These are phyloP conservation scores for Anguilla anguilla DNA, from an alignment of 2,797 vertebrate species.

Conservation along the genomic window DNA sequence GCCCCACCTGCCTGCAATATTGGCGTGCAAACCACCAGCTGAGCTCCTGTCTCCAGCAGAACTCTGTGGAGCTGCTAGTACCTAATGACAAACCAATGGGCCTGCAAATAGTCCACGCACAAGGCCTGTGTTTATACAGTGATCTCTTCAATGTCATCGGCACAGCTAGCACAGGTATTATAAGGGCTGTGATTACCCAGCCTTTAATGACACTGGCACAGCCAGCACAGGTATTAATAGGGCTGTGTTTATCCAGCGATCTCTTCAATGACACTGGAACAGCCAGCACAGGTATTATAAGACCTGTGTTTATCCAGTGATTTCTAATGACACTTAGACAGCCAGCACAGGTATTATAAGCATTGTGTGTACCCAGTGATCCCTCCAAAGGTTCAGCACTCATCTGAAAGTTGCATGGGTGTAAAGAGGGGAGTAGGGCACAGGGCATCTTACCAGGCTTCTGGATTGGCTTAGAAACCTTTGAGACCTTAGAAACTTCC, in stretches of 20 bases:
- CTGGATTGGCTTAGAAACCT: background rate
- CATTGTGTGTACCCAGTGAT: background rate
- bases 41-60: constrained; percentile 52
- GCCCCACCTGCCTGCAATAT: constrained; percentile 50
- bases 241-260: too few species aligned
- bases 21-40: constrained; percentile 57
- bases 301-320: too few species aligned
- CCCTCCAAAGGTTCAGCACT: background rate
- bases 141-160: background rate
- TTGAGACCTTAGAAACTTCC: constrained; percentile 37
- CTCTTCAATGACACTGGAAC: too few species aligned
- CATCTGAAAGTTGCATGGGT: background rate
- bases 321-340: too few species aligned
- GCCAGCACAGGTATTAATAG: too few species aligned
- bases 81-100: constrained; percentile 48
- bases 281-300: too few species aligned
- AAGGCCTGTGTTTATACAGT: background rate
- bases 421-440: constrained; percentile 7
- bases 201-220: too few species aligned
- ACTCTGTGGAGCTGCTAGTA: constrained; percentile 47
- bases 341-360: too few species aligned
- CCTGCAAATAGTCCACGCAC: background rate
- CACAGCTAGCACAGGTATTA: background rate
- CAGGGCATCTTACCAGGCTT: constrained; percentile 66
- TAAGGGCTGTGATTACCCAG: background rate